Base-by-base conservation (phyloP, 64 coral and sea anemone genomes). In the Dendrophyllia cribrosa region DNA sequence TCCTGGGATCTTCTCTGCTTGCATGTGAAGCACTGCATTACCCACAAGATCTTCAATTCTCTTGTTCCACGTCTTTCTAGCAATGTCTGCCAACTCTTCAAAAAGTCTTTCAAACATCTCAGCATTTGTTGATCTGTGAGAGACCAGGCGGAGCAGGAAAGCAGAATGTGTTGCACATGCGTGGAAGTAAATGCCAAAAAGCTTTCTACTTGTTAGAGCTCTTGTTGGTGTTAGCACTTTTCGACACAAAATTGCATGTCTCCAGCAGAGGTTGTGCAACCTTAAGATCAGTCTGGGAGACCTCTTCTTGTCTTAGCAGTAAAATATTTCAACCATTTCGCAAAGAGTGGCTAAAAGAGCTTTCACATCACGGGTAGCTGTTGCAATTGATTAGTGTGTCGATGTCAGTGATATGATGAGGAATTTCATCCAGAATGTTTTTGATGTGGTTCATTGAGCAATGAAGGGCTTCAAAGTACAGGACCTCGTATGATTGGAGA, bases 81-180 rank as follows among this genome's bases (percentile, higher is more conserved):
- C 88, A 53, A 91, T 88, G 76, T 82, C 80, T 62, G 72, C 66
- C 12, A 95, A 76, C 14, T 62, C 76, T 20, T 79, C 59, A 55
- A 95, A 91, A 16, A 90, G 45, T 63, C 92, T 88, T 58, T 94
- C 79, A 72, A 88, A 85, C 58, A 88, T 89, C 47, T 95, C 93
- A 84, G 70, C 64, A 70, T 91, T 87, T 14, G 79, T 83, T 56
- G 93, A 53, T 77, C 72, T 84, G n/a, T 49, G 66, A 52, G 75
- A 58, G 61, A 85, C 85, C 51, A 95, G 50, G 51, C 82, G 19
- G 4, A 75, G 43, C n/a, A 90, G 61, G 58, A 75, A 66, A 51
- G 86, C 47, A 64, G 93, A 73, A 89, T 95, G 93, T 4, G 58
- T 75, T 0, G 78, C 88, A 86, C 69, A 82, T 47, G 52, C 65